Evolutionary conservation across 2,888 invertebrate species (phyloP), one percentile per base, ranked within the genome.

Genomic region (Morpho helenor): DNA sequence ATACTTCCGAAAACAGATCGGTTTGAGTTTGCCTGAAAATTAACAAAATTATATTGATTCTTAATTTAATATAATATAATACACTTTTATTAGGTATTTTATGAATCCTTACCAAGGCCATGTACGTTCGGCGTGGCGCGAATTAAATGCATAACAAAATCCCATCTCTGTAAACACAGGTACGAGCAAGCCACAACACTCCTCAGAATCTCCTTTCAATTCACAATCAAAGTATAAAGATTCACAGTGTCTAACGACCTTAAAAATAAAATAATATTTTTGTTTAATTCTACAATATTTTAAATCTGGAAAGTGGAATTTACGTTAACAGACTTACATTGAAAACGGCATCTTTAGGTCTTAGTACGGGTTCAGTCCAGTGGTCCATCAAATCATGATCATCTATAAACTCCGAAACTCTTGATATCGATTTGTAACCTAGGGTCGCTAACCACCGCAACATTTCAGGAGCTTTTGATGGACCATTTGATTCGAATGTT

Each of bases 161-260:
- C 95, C 95, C 78, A 92, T 92, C 77, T 95, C 95, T 0, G 95
- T 95, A 67, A 94, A 94, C n/a, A 94, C 91, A 0, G 94, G 94
- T 57, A 91, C 87, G 52, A 95, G 92, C 59, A 92, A 84, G 16
- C 92, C 89, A 70, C 95, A 95, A 71, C 95, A 95, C 62, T 92
- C 88, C 59, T 93, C 92, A 0, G 88, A 81, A 68, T 93, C 92
- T n/a, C 93, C 93, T 70, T 95, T 94, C 88, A 93, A 95, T 67
- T 91, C 91, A 72, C 95, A 95, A 39, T 91, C 89, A 43, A 86
- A 82, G 57, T 95, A 91, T 44, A 93, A 74, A 8, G 91, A 87
- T 65, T 94, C 93, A 68, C 95, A 95, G 46, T 85, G 91, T 44
- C 89, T 85, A 54, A 92, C 92, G 50, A 94, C 83, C 93, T 94